Base-by-base conservation (phyloP, 2,113 vertebrate genomes). In the Gallinago undulata region DNA sequence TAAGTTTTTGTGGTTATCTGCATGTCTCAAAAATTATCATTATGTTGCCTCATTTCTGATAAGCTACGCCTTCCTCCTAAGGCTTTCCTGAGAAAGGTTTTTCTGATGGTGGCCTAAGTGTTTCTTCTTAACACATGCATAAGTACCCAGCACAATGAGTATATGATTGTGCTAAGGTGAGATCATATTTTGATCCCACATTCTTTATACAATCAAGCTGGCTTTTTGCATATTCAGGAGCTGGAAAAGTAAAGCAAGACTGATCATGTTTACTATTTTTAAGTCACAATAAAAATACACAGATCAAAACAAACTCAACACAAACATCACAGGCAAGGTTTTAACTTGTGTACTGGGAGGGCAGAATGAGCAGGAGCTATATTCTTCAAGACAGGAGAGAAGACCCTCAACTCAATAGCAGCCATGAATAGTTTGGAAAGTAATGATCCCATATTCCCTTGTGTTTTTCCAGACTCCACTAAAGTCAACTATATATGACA, bases 161-260 rank as follows among this genome's bases (percentile, higher is more conserved):
- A 57, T 12, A 27, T 14, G 33, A 56, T 63, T 37, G 68, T 67
- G 41, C 47, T 84, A 48, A 53, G 6, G 76, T 31, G 33, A 90
- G 48, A 47, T n/a, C 53, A 25, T 57, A 64, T 33, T 90, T 79
- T 87, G 43, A 80, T 10, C 33, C 31, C 69, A 77, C 50, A 57
- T 62, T 66, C 66, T 57, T 91, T 35, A 43, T 68, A 43, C 19
- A 41, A 68, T 91, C 63, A 85, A 72, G 28, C 15, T 48, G 35
- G 85, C 78, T 88, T 78, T 83, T 63, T 82, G 37, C 75, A 63
- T 84, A 81, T 96, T 85, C 39, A 82, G 37, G 33, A 96, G 59
- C 68, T 90, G 41, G 56, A 24, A 75, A 96, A 95, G 83, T 91
- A 95, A 97, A 93, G 77, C 81, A 80, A 91, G 68, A 69, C 41